Evolutionary conservation across 2,888 invertebrate genomes (phyloP).

Genomic region (Drepanosiphum platanoidis): DNA sequence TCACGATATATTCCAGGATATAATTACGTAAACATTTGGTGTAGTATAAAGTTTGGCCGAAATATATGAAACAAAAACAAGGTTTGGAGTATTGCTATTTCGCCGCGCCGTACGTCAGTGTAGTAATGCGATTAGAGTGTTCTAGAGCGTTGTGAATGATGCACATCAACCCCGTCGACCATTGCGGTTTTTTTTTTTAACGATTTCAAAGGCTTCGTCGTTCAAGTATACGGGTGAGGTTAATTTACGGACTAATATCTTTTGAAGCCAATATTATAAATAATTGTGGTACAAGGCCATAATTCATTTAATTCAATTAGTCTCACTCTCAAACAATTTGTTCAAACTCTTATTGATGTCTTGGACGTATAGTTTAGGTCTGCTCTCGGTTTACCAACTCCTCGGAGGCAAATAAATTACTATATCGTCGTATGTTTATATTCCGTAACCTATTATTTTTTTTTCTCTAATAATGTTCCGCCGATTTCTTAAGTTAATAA

Average conservation of each 20-base stretch:
- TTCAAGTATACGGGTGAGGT: slow-evolving; percentile 3
- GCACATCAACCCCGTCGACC: neutral
- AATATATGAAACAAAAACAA: neutral
- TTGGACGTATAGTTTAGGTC: neutral
- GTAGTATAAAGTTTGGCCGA: neutral
- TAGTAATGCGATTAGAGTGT: neutral
- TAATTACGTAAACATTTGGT: neutral
- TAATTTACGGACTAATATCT: slow-evolving; percentile 41
- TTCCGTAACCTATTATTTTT: neutral
- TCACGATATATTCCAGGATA: neutral
- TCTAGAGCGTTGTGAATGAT: neutral
- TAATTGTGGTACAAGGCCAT: slow-evolving; percentile 49
- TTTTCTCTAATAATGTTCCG: neutral
- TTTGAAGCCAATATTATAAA: slow-evolving; percentile 38
- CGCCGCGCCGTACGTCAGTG: neutral
- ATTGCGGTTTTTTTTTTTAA: neutral
- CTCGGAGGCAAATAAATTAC: neutral
- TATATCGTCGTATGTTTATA: neutral
- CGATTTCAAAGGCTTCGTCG: slow-evolving; percentile 28
- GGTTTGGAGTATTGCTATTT: neutral
- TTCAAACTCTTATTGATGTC: slow-evolving; percentile 34
- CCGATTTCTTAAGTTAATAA: neutral
- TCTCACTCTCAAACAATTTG: slow-evolving; percentile 34
- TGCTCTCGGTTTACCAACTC: neutral
- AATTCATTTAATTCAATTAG: slow-evolving; percentile 55